phyloP scores from a whole-genome alignment of 1,140 invertebrate species.

The Solenopsis invicta region DNA sequence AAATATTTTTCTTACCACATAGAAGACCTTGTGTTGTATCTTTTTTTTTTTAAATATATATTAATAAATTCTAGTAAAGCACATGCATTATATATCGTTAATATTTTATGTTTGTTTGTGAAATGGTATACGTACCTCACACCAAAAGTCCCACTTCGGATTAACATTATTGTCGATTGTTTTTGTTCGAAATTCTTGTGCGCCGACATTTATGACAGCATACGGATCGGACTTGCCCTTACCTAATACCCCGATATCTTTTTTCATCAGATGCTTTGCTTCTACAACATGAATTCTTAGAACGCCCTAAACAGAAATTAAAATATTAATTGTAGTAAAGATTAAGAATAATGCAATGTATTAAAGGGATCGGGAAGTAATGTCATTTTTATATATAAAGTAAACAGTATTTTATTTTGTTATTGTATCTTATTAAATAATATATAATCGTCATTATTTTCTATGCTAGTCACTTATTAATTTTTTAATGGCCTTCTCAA shows the following conservation, averaged over 20 bases:
- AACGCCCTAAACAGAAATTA: constrained; percentile 89
- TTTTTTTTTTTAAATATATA: constrained; percentile 51
- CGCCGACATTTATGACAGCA: constrained; percentile 94
- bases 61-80: constrained; percentile 67
- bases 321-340: constrained; percentile 43
- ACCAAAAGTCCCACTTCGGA: constrained; percentile 98
- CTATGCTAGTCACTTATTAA: too few species aligned
- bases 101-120: constrained; percentile 47
- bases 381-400: too few species aligned
- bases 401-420: too few species aligned
- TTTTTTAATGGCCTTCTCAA: too few species aligned
- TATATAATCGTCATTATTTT: too few species aligned
- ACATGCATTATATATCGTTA: constrained; percentile 78
- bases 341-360: constrained; percentile 17
- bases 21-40: constrained; percentile 63
- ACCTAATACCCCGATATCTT: constrained; percentile 95
- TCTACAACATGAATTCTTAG: constrained; percentile 95
- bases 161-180: constrained; percentile 97
- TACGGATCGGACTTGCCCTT: constrained; percentile 99
- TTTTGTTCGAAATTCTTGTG: constrained; percentile 95
- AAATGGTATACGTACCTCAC: constrained; percentile 91
- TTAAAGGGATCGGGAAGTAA: too few species aligned
- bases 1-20: constrained; percentile 68
- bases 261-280: constrained; percentile 97
- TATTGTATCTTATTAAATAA: too few species aligned